These are phyloP conservation scores for Phortica magna DNA, from an alignment of 2,888 invertebrate species.

Conservation along the genomic window DNA sequence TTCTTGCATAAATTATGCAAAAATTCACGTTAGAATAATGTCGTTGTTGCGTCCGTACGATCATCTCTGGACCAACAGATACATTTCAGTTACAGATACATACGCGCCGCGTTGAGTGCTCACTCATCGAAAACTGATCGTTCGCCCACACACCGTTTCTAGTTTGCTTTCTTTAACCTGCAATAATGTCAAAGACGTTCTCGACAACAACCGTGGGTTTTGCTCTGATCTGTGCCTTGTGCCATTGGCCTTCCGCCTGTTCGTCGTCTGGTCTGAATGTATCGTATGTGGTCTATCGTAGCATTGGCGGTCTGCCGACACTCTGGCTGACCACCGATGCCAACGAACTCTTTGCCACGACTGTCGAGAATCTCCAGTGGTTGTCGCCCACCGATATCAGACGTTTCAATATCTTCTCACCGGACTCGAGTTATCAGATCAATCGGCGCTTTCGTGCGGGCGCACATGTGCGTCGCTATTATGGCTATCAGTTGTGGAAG, in stretches of 20 bases:
- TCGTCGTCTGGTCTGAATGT: too few species aligned
- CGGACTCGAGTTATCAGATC: slow-evolving; percentile 67
- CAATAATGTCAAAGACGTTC: too few species aligned
- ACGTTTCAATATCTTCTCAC: slow-evolving; percentile 66
- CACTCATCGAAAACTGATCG: too few species aligned
- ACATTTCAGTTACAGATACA: too few species aligned
- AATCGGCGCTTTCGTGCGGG: slow-evolving; percentile 68
- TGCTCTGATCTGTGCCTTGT: slow-evolving; percentile 17
- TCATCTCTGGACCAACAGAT: too few species aligned
- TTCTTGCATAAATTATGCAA: slow-evolving; percentile 63
- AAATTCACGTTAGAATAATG: slow-evolving; percentile 50
- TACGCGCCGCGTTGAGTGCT: too few species aligned
- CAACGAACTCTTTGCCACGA: slow-evolving; percentile 62
- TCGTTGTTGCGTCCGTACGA: background rate
- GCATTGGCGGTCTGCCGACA: slow-evolving; percentile 50
- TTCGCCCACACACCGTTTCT: too few species aligned
- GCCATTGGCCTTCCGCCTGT: too few species aligned
- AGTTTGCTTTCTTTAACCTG: too few species aligned
- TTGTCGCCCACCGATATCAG: slow-evolving; percentile 63
- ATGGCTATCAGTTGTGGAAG: slow-evolving; percentile 87
- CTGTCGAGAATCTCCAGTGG: slow-evolving; percentile 68
- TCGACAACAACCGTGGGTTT: background rate
- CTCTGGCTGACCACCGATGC: slow-evolving; percentile 54
- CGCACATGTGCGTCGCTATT: slow-evolving; percentile 63
- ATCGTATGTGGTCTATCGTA: slow-evolving; percentile 35